These are phyloP conservation scores for Pseudococcus viburni DNA, from an alignment of 2,888 invertebrate genomes.

Conservation along the genomic window DNA sequence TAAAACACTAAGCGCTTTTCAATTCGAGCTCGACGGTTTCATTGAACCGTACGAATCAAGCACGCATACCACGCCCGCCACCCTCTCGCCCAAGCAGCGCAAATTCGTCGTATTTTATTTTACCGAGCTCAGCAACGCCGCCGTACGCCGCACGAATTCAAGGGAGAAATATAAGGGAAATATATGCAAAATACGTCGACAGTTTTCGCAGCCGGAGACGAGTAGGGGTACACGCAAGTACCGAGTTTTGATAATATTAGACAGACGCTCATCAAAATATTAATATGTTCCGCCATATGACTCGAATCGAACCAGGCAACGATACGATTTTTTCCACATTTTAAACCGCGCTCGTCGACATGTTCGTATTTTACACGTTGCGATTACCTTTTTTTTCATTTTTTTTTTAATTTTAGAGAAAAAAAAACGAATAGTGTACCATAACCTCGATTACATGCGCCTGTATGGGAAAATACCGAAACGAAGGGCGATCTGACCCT, in stretches of 20 bases:
- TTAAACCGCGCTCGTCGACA: not conserved
- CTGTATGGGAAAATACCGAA: not conserved
- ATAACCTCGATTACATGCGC: conserved; percentile 13
- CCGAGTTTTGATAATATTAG: conserved; percentile 63
- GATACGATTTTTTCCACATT: conserved; percentile 58
- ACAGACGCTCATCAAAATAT: conserved; percentile 65
- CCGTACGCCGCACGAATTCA: conserved; percentile 36
- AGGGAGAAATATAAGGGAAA: conserved; percentile 66
- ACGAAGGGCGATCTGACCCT: conserved; percentile 30
- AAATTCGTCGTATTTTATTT: conserved; percentile 66
- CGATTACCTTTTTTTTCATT: conserved; percentile 26
- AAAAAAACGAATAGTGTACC: not conserved
- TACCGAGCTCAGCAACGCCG: not conserved
- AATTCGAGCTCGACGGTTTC: conserved; percentile 68
- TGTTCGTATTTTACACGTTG: conserved; percentile 46
- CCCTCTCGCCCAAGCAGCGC: conserved; percentile 26
- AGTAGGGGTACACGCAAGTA: conserved; percentile 52
- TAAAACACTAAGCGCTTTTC: conserved; percentile 68
- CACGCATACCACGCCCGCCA: conserved; percentile 57
- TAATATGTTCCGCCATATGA: conserved; percentile 65
- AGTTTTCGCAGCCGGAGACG: conserved; percentile 51
- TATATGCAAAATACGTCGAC: conserved; percentile 66
- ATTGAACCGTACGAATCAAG: conserved; percentile 65
- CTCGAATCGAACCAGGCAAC: conserved; percentile 61
- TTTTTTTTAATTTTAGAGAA: conserved; percentile 7